These are phyloP conservation scores for Heterodera filipjevi DNA, from an alignment of 2,888 invertebrate species.

Conservation along the genomic window DNA sequence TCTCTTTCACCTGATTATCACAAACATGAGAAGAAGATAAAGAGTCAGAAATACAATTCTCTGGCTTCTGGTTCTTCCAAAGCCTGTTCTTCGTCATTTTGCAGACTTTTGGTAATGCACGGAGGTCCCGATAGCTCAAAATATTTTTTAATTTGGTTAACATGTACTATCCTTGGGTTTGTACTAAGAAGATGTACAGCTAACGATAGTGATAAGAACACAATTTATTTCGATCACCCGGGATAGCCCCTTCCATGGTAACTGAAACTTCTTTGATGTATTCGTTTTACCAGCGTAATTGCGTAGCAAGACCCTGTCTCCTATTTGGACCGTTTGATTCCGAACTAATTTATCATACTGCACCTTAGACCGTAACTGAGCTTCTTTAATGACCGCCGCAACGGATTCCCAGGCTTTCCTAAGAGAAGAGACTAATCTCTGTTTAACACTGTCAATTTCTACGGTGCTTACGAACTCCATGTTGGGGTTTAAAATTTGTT, in stretches of 20 bases:
- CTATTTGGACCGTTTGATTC: conserved; percentile 13
- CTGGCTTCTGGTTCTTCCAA: background rate
- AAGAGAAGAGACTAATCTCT: conserved; percentile 16
- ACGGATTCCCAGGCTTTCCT: conserved; percentile 38
- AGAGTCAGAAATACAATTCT: background rate
- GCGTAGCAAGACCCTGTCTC: conserved; percentile 31
- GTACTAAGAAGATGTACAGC: conserved; percentile 20
- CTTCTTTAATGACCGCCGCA: background rate
- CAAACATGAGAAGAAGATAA: background rate
- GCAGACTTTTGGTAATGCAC: background rate
- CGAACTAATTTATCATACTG: conserved; percentile 35
- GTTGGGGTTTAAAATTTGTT: conserved; percentile 28
- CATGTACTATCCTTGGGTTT: conserved; percentile 30
- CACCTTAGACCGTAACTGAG: background rate
- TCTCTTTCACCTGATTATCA: background rate
- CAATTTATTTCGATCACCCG: conserved; percentile 24
- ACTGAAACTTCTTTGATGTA: conserved; percentile 20
- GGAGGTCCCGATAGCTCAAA: background rate
- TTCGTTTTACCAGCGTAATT: background rate
- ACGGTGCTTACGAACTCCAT: background rate
- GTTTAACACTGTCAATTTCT: conserved; percentile 15
- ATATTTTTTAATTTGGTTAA: conserved; percentile 35
- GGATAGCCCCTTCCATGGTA: conserved; percentile 27
- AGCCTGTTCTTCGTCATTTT: background rate
- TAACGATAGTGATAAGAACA: conserved; percentile 25